A percentile compares a stretch with the other conserved stretches of the same genome.
These are phyloP conservation scores for Cryptomyrus ogoouensis DNA, from an alignment of 2,113 vertebrate species.

Conservation along the genomic window DNA sequence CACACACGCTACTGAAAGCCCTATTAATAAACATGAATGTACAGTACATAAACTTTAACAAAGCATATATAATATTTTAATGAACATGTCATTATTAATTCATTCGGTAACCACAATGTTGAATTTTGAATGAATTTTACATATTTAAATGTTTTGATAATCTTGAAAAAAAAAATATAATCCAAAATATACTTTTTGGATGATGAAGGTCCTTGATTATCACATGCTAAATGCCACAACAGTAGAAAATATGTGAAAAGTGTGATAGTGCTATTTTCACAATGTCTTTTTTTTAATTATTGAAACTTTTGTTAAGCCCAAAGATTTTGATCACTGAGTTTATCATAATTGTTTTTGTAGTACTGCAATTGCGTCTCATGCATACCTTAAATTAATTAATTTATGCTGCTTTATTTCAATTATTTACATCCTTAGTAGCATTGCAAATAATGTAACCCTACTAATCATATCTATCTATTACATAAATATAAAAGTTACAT, in stretches of 20 bases:
- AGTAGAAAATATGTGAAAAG: neutral
- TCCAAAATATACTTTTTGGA: neutral
- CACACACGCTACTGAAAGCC: neutral
- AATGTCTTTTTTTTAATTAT: neutral
- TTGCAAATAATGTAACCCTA: neutral
- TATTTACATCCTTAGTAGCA: neutral
- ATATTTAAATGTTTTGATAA: neutral
- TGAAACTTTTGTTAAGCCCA: neutral
- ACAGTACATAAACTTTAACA: neutral
- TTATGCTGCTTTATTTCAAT: neutral
- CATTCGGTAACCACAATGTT: neutral
- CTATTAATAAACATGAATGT: neutral
- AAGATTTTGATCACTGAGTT: neutral
- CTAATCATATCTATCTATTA: neutral
- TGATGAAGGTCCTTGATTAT: neutral
- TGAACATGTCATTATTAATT: neutral
- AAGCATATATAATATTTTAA: neutral
- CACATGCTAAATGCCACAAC: neutral
- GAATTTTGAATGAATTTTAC: neutral
- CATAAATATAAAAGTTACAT: neutral
- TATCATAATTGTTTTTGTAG: neutral
- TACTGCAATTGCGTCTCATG: neutral
- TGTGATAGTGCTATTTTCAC: too few species aligned
- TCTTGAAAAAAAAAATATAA: neutral
- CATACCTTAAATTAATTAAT: neutral